Base-by-base conservation (phyloP, 2,113 vertebrate genomes). In the Chascanopsetta lugubris region DNA sequence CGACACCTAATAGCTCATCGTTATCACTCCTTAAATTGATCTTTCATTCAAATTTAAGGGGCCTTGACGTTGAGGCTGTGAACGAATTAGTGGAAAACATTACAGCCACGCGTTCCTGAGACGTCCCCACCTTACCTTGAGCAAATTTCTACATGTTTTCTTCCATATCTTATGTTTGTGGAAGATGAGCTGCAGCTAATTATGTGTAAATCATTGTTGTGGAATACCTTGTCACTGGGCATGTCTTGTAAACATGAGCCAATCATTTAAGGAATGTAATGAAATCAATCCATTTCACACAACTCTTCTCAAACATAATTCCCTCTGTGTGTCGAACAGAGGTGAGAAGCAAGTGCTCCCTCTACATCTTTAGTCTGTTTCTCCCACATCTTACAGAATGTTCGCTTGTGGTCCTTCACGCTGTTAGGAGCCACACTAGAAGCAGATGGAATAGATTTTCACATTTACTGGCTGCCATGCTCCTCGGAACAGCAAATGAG, bases 391-490 rank as follows among this genome's bases (percentile, higher is more conserved):
- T 72, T 55, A 24, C 58, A 6, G 20, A 27, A 40, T 47, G 49
- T 46, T 54, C 55, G 48, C 24, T 61, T 38, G 34, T 38, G 34
- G 12, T 38, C 34, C 34, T 11, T 38, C 4, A 22, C 20, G 18
- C 48, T 45, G 60, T 42, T 8, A 72, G 56, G 58, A 69, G 24
- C 3, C 1, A 1, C 34, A 47, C 22, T 67, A 12, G 17, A 38
- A 54, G 36, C 61, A 64, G 59, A 66, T 61, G 49, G 30, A 68
- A 18, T 57, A 49, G 43, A 72, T 46, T 8, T 22, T 69, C 58
- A 50, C 48, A 57, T 49, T 67, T 29, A 26, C n/a, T 26, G 57
- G n/a, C 21, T 5, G 8, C 15, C 6, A 8, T 38, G 21, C 73
- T 69, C 22, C 12, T 47, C 45, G 59, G 59, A 62, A 49, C 58